Evolutionary conservation across 2,113 vertebrate species (phyloP).

Genomic region (Melospiza melodia): DNA sequence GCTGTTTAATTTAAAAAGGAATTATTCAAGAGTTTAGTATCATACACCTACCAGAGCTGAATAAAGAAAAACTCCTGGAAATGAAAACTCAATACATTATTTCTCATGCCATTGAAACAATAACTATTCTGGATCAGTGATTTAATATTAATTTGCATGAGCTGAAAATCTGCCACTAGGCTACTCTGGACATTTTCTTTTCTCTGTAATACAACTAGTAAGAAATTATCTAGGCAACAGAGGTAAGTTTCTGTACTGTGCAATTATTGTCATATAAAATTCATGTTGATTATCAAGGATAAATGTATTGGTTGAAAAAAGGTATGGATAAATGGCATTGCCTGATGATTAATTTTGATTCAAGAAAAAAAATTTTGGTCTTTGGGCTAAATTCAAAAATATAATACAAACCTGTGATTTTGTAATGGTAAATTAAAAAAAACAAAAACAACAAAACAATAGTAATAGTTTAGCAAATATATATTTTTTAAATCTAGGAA

Average conservation of each 20-base stretch:
- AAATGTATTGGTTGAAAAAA: not conserved
- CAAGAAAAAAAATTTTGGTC: not conserved
- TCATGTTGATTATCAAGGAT: not conserved
- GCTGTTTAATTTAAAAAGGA: constrained; percentile 50
- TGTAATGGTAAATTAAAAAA: not conserved
- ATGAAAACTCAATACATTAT: not conserved
- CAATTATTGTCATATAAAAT: not conserved
- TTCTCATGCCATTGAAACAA: not conserved
- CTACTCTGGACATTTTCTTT: not conserved
- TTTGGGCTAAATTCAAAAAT: not conserved
- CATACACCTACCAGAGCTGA: not conserved
- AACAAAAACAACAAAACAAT: not conserved
- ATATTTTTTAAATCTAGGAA: not conserved
- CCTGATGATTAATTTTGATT: not conserved
- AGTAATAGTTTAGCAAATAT: not conserved
- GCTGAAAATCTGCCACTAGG: not conserved
- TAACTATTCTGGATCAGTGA: not conserved
- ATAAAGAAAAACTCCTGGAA: constrained; percentile 22
- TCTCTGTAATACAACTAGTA: not conserved
- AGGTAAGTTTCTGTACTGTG: not conserved
- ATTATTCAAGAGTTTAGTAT: constrained; percentile 32
- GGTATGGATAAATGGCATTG: not conserved
- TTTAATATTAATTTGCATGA: not conserved
- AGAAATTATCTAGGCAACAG: not conserved
- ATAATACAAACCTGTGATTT: not conserved